Base-by-base conservation (phyloP, 2,797 vertebrate genomes). In the Pipistrellus pipistrellus region DNA sequence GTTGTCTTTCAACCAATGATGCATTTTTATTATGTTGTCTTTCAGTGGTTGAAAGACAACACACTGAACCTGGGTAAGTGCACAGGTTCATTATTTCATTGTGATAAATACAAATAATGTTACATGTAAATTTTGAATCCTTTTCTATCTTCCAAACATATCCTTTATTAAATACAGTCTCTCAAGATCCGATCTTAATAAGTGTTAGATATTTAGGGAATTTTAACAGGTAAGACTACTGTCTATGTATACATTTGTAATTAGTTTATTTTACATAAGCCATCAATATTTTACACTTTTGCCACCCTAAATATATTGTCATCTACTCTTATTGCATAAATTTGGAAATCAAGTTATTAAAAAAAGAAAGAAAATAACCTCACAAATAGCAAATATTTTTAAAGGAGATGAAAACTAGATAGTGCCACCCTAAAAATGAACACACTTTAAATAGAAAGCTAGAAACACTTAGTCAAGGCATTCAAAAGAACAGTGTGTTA, bases 401-500 rank as follows among this genome's bases (percentile, higher is more conserved):
- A 55, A 83, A 93, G 23, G 51, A 88, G 80, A 55, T 94, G 72
- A 88, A 94, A 93, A 92, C 23, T 81, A 48, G 17, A 8, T 85
- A 30, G 17, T 82, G 8, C 71, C 30, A 55, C 4, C 20, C 85
- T 25, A 96, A 57, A 44, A 85, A 64, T 59, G 44, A 93, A 38
- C 4, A 66, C 32, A 93, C 23, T 85, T 88, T 78, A 62, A 23
- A 85, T 44, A 82, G 32, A 72, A 95, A 96, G 38, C 32, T 13
- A 57, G 69, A 86, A 69, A 2, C 44, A 69, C 15, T 73, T 78
- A 69, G n/a, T n/a, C 15, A 69, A 85, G 41, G 57, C 81, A 55
- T 75, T 85, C 48, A 85, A 77, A 92, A 85, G 92, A 93, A 88
- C 90, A 95, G 44, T n/a, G 44, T 62, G 23, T 69, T 38, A 44